Evolutionary conservation across 2,797 vertebrate species (phyloP), one percentile per base, ranked within the genome.

Genomic region (Gymnothorax reevesii): DNA sequence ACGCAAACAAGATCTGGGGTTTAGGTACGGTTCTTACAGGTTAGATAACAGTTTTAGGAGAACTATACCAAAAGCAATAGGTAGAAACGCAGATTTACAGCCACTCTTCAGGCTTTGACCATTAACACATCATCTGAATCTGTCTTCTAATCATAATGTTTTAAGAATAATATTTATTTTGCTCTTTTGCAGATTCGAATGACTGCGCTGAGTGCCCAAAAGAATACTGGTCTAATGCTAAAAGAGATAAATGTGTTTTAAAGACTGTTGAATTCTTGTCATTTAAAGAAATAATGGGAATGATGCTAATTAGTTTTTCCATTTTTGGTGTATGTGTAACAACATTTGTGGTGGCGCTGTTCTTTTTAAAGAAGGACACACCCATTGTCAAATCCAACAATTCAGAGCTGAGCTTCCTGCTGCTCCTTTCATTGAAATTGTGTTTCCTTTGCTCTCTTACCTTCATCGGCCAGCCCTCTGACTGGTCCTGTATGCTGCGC

Each of bases 341-440:
- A 7, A 27, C 62, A 27, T 27, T 54, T 57, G 57, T 86, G 57
- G 59, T 55, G 55, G 73, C 10, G 22, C 52, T 86, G 1, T 88
- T 86, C 64, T 73, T 77, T 3, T 22, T 82, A 42, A 33, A 82
- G n/a, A 86, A 52, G n/a, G 82, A 54, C 49, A 83, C 79, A 20
- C 86, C 86, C 5, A 73, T 95, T 3, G 94, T 95, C 7, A 93
- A 77, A 52, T 94, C 94, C 42, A 95, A 95, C 87, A 95, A 96
- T 89, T 95, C 94, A 10, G 94, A 96, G 89, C 87, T 95, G 87
- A 95, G 95, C 88, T 96, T 95, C 89, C 88, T 96, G 84, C 87
- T 95, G 87, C 94, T 96, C 80, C 92, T 95, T 89, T 95, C 94
- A 6, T 86, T 95, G 88, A 92, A 88, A 83, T 89, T 95, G 55